Conservation (phyloP, 1,140 invertebrate genomes). For the Papilio glaucus region DNA sequence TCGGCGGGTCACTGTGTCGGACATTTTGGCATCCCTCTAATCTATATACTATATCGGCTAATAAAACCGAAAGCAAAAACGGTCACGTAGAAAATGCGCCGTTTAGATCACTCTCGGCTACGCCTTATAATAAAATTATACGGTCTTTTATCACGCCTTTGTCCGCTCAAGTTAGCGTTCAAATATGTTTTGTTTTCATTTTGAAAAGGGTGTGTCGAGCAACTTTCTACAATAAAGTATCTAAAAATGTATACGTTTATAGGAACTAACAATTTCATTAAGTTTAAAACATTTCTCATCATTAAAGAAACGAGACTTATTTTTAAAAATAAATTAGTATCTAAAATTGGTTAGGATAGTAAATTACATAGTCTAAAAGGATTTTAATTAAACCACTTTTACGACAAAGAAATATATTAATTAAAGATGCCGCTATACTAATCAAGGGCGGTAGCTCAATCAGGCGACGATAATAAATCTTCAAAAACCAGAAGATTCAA, state of each 20-base stretch:
- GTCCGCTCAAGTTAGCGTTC: slow-evolving; percentile 9
- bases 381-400: slow-evolving; percentile 58
- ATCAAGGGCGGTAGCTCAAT: slow-evolving; percentile 78
- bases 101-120: slow-evolving; percentile 32
- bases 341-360: slow-evolving; percentile 6
- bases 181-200: slow-evolving; percentile 25
- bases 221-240: slow-evolving; percentile 1
- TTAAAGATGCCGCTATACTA: slow-evolving; percentile 62
- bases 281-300: not conserved
- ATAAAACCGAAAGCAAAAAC: slow-evolving; percentile 41
- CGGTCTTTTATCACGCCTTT: slow-evolving; percentile 31
- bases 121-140: slow-evolving; percentile 34
- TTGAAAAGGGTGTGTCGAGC: slow-evolving; percentile 5
- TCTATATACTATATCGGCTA: slow-evolving; percentile 48
- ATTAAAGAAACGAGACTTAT: not conserved
- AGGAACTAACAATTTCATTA: not conserved
- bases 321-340: slow-evolving; percentile 19
- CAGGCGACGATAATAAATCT: slow-evolving; percentile 71
- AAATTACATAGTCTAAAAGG: slow-evolving; percentile 45
- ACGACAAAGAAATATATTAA: slow-evolving; percentile 52
- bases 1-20: slow-evolving; percentile 69
- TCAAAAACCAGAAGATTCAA: slow-evolving; percentile 81
- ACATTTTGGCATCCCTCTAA: slow-evolving; percentile 59
- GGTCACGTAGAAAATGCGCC: slow-evolving; percentile 33
- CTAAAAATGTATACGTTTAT: not conserved